Percentiles rank a stretch among this genome's conserved stretches.
Evolutionary conservation across 1,140 invertebrate species (phyloP).

Genomic region (Atopsyche davidsoni): DNA sequence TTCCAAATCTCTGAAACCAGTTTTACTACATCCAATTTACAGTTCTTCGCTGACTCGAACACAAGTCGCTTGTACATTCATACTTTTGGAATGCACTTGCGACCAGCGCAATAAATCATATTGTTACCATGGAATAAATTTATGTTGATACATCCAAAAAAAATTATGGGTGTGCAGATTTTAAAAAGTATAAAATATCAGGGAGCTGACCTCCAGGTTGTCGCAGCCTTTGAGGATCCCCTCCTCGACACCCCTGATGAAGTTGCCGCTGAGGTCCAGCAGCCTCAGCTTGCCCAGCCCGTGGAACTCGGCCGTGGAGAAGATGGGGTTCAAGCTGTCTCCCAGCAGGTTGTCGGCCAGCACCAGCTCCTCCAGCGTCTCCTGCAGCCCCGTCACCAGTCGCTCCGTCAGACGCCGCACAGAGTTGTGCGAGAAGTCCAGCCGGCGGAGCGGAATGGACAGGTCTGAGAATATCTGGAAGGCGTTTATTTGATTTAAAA

Average conservation of each 20-base stretch:
- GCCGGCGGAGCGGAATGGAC: slow-evolving; percentile 59
- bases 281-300: slow-evolving; percentile 63
- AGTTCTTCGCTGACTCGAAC: too few relatives aligned
- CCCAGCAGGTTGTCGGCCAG: slow-evolving; percentile 78
- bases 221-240: slow-evolving; percentile 77
- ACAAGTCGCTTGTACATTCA: too few relatives aligned
- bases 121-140: too few relatives aligned
- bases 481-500: too few relatives aligned
- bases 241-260: slow-evolving; percentile 73
- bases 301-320: slow-evolving; percentile 77
- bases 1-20: too few relatives aligned
- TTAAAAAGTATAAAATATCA: not conserved
- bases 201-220: slow-evolving; percentile 56
- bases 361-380: slow-evolving; percentile 62
- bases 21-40: too few relatives aligned
- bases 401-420: slow-evolving; percentile 73
- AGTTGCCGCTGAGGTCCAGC: slow-evolving; percentile 73
- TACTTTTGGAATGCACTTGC: too few relatives aligned
- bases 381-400: slow-evolving; percentile 59
- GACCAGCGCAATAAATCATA: too few relatives aligned
- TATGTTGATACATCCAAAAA: too few relatives aligned
- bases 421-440: slow-evolving; percentile 79
- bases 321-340: slow-evolving; percentile 84
- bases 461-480: slow-evolving; percentile 45
- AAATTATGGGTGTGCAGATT: not conserved